Conservation (phyloP, 2,113 vertebrate species). For the Syrrhaptes paradoxus region DNA sequence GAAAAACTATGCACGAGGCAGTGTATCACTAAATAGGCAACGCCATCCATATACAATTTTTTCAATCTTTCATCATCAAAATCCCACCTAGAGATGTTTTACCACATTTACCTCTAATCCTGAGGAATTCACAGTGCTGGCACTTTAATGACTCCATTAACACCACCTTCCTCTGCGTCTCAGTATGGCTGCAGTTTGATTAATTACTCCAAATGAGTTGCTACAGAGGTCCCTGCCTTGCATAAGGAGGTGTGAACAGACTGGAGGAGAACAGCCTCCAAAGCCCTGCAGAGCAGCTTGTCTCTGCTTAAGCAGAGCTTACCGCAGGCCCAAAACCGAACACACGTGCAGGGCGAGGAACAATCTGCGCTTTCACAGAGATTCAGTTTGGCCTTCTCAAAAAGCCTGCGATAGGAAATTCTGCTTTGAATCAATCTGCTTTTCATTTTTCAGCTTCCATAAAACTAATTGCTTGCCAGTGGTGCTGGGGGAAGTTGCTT, state of each 20-base stretch:
- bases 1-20: not conserved
- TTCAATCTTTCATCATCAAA: not conserved
- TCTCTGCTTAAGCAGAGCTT: not conserved
- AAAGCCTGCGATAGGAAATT: not conserved
- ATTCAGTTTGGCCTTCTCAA: rapidly evolving
- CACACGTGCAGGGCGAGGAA: rapidly evolving
- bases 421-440: not conserved
- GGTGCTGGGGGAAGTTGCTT: not conserved
- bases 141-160: constrained; percentile 69
- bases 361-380: not conserved
- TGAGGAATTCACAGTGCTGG: constrained; percentile 19
- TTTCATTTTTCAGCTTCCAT: constrained; percentile 22
- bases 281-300: not conserved
- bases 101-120: constrained; percentile 1
- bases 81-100: constrained; percentile 17
- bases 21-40: not conserved
- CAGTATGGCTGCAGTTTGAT: constrained; percentile 41
- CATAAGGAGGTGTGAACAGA: not conserved
- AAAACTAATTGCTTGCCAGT: constrained; percentile 35
- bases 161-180: constrained; percentile 33
- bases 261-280: not conserved
- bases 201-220: constrained; percentile 60
- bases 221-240: not conserved
- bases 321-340: not conserved
- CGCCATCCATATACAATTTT: not conserved